Evolutionary conservation across 1,140 invertebrate genomes (phyloP).

Genomic region (Drosophila hydei): DNA sequence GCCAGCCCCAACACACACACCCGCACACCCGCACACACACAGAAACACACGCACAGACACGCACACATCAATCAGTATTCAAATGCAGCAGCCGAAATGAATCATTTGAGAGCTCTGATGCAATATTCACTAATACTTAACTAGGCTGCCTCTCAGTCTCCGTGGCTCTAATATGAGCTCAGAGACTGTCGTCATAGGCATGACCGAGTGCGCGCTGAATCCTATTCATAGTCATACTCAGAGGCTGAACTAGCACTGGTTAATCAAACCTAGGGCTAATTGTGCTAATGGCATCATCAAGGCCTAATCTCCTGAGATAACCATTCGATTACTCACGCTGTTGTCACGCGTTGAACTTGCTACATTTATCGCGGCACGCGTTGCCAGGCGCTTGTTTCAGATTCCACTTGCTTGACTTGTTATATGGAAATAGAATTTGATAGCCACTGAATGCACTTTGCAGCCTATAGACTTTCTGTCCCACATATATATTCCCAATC

Average conservation of each 20-base stretch:
- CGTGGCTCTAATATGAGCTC: background rate
- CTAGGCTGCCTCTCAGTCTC: background rate
- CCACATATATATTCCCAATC: too few species aligned
- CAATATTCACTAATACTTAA: slow-evolving; percentile 36
- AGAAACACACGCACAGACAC: background rate
- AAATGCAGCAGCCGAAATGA: slow-evolving; percentile 21
- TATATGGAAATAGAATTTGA: background rate
- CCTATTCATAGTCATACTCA: too few species aligned
- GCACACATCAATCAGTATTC: slow-evolving; percentile 1
- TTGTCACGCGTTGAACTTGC: too few species aligned
- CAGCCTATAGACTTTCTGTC: too few species aligned
- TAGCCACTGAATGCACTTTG: background rate
- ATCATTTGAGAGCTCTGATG: slow-evolving; percentile 34
- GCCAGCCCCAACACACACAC: background rate
- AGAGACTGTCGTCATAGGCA: too few species aligned
- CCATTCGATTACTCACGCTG: background rate
- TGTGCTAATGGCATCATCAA: too few species aligned
- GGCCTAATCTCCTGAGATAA: background rate
- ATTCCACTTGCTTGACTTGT: background rate
- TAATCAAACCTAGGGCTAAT: too few species aligned
- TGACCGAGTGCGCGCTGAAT: too few species aligned
- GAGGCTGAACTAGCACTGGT: too few species aligned
- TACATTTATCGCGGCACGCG: background rate
- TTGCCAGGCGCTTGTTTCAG: background rate
- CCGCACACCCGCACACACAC: background rate